Conservation (phyloP, 2,113 vertebrate species). For the Hystrix cristata region DNA sequence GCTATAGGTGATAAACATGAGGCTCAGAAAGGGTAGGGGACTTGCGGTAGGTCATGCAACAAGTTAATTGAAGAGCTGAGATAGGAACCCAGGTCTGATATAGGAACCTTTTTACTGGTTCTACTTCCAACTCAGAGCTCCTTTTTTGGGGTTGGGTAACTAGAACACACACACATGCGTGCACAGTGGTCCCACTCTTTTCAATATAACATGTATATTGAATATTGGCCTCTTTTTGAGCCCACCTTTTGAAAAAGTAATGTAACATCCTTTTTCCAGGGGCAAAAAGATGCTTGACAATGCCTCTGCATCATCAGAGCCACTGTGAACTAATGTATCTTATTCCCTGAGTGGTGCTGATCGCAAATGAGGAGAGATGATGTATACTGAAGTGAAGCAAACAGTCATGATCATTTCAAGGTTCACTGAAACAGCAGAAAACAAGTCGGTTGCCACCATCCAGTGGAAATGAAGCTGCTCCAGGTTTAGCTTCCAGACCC, state of each 20-base stretch:
- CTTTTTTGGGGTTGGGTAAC: not conserved
- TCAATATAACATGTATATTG: not conserved
- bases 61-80: not conserved
- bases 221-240: not conserved
- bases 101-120: not conserved
- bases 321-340: not conserved
- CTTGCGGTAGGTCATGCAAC: not conserved
- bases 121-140: not conserved
- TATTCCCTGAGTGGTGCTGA: not conserved
- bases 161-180: not conserved
- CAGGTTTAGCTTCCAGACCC: not conserved
- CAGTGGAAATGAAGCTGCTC: not conserved
- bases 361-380: not conserved
- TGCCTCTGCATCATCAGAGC: not conserved
- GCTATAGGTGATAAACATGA: not conserved
- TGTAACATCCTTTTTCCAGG: constrained; percentile 35
- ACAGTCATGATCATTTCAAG: constrained; percentile 57
- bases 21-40: not conserved
- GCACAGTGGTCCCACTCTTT: not conserved
- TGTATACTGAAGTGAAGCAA: not conserved
- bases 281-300: not conserved
- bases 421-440: constrained; percentile 36
- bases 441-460: not conserved
- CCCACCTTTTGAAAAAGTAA: constrained; percentile 26
- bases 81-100: not conserved